A percentile compares a stretch with the other conserved stretches of the same genome.
These are phyloP conservation scores for Etia nguti DNA, from an alignment of 2,113 vertebrate species.

Conservation along the genomic window DNA sequence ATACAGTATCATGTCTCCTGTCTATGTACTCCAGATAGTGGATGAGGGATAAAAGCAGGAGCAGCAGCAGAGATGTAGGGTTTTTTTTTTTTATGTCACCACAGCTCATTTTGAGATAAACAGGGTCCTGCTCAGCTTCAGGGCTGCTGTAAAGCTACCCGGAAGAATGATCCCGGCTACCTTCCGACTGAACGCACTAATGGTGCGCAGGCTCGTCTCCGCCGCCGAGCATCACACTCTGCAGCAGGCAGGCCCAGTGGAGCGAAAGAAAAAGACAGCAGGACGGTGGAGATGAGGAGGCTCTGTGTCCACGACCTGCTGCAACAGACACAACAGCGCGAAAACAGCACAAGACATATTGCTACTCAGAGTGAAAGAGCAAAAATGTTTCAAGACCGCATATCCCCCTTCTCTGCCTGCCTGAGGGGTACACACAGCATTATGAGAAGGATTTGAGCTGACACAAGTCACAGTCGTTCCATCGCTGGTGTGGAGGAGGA, in stretches of 20 bases:
- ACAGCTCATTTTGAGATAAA: constrained; percentile 19
- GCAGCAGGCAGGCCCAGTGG: constrained; percentile 29
- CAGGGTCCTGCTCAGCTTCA: background rate
- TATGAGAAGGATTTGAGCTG: constrained; percentile 65
- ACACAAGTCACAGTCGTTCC: constrained; percentile 68
- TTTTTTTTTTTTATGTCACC: background rate
- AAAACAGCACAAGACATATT: constrained; percentile 43
- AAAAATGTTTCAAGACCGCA: background rate
- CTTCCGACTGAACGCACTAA: constrained; percentile 42
- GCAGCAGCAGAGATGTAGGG: background rate
- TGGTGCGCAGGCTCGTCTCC: constrained; percentile 11
- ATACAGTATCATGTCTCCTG: background rate
- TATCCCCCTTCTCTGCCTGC: constrained; percentile 36
- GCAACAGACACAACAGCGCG: constrained; percentile 30
- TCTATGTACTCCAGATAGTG: background rate
- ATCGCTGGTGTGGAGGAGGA: constrained; percentile 39
- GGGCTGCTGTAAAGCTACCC: constrained; percentile 1
- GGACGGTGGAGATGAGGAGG: constrained; percentile 16
- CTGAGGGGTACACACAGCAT: constrained; percentile 57
- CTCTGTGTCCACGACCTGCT: constrained; percentile 35
- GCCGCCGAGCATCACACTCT: constrained; percentile 20
- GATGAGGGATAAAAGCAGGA: background rate
- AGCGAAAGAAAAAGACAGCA: constrained; percentile 6
- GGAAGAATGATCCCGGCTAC: background rate
- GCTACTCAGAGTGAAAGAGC: constrained; percentile 43